Conservation (phyloP, 2,888 invertebrate genomes). For the Chrysina gloriosa region DNA sequence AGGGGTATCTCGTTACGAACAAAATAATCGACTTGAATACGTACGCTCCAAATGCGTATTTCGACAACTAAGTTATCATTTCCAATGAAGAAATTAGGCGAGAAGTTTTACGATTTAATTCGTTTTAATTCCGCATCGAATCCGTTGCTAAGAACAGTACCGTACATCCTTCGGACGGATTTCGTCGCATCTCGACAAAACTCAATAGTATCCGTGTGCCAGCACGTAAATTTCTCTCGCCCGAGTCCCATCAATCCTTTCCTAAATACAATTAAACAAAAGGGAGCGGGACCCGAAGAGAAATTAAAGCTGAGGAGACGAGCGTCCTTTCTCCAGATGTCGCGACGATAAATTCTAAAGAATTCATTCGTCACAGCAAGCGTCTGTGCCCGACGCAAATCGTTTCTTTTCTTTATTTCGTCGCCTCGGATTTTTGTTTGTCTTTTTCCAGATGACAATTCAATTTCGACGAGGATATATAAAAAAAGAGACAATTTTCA, state of each 20-base stretch:
- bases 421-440: neutral
- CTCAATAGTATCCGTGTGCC: neutral
- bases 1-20: no score
- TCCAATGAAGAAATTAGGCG: no score
- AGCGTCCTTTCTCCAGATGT: neutral
- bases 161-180: no score
- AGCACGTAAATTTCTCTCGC: neutral
- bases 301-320: neutral
- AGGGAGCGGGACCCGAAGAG: neutral
- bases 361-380: conserved; percentile 1
- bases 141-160: no score
- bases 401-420: neutral
- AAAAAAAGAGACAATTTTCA: no score
- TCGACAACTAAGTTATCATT: no score
- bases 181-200: neutral
- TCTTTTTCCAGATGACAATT: neutral
- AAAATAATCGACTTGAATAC: no score
- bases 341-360: conserved; percentile 4
- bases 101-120: no score
- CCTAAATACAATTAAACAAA: conserved; percentile 13
- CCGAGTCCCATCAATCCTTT: neutral
- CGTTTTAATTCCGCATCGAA: no score
- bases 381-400: neutral
- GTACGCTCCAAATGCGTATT: no score
- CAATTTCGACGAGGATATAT: no score